Evolutionary conservation across 2,113 vertebrate species (phyloP).

Genomic region (Apus apus): DNA sequence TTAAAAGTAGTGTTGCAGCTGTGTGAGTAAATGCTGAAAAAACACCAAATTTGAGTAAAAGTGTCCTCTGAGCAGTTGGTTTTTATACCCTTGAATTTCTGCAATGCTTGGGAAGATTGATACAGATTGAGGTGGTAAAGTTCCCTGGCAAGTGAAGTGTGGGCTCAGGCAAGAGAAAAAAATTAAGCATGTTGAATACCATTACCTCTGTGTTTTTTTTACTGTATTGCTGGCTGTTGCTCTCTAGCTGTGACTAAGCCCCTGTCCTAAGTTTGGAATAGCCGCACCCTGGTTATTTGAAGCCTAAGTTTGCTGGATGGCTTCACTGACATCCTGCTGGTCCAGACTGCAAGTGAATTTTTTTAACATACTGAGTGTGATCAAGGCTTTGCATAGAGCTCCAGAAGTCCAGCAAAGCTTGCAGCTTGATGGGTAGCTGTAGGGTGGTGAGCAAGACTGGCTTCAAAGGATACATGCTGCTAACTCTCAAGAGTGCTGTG

Average conservation of each 20-base stretch:
- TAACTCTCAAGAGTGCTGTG: neutral
- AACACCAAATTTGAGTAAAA: neutral
- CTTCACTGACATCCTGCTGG: neutral
- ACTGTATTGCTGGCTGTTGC: neutral
- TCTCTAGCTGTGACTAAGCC: neutral
- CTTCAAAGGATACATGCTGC: neutral
- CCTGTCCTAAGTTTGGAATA: neutral
- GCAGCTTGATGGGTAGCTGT: neutral
- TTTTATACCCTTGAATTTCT: neutral
- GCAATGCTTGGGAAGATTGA: neutral
- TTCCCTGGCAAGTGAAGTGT: neutral
- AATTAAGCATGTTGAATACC: neutral
- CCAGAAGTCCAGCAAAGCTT: neutral
- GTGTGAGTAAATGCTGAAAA: neutral
- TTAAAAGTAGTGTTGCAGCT: neutral
- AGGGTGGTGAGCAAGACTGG: neutral
- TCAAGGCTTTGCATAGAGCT: neutral
- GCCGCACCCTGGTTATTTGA: neutral
- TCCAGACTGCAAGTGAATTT: neutral
- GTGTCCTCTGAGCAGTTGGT: neutral
- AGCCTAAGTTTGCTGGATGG: neutral
- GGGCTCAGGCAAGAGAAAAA: neutral
- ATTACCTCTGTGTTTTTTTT: neutral
- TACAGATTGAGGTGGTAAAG: neutral
- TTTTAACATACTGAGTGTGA: neutral